Evolutionary conservation across 1,140 invertebrate genomes (phyloP).

Genomic region (Rhyacophila brunnea): DNA sequence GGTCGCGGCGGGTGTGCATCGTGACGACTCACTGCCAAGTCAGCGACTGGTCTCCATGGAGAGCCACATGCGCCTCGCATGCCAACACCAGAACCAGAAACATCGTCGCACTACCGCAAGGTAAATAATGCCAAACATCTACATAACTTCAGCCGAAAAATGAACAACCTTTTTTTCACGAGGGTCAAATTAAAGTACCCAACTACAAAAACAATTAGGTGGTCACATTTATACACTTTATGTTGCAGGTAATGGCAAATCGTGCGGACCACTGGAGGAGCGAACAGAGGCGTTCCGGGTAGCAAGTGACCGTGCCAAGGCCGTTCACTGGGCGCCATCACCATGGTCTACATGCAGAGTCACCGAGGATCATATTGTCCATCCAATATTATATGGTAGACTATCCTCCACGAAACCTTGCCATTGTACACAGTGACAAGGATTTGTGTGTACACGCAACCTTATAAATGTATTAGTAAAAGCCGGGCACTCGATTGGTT

Average conservation of each 20-base stretch:
- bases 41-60: conserved; percentile 51
- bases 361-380: conserved; percentile 39
- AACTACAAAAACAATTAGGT: background rate
- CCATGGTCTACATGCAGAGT: conserved; percentile 48
- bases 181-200: background rate
- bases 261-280: conserved; percentile 16
- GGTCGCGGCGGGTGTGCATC: conserved; percentile 45
- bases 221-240: no score
- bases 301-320: conserved; percentile 42
- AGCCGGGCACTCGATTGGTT: no score
- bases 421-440: no score
- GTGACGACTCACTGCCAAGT: conserved; percentile 45
- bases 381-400: conserved; percentile 12
- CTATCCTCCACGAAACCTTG: no score
- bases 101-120: conserved; percentile 46
- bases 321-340: conserved; percentile 48
- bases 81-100: conserved; percentile 43
- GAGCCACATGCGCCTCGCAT: conserved; percentile 39
- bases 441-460: no score
- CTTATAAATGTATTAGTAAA: no score
- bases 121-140: conserved; percentile 32
- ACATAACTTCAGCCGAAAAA: no score
- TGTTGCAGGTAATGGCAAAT: background rate
- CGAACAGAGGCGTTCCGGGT: conserved; percentile 36
- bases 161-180: background rate